These are phyloP conservation scores for Tigriopus californicus DNA, from an alignment of 2,888 invertebrate species.

Conservation along the genomic window DNA sequence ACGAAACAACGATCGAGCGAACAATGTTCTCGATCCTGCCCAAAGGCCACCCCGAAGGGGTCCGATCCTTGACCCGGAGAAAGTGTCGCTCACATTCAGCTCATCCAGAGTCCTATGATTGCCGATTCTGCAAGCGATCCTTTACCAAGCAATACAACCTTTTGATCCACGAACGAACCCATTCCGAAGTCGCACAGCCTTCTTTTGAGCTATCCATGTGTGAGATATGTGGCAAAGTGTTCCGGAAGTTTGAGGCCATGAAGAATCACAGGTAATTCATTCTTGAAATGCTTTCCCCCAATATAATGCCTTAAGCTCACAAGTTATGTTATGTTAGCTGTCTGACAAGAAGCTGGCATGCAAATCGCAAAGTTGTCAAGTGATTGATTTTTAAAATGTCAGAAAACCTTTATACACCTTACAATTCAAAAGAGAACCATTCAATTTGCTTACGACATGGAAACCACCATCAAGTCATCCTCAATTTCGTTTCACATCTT, in stretches of 20 bases:
- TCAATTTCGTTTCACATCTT: too few species aligned
- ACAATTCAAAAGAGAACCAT: too few species aligned
- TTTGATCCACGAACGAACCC: slow-evolving; percentile 20
- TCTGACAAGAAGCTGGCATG: too few species aligned
- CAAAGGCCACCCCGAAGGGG: neutral
- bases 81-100: neutral
- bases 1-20: too few species aligned
- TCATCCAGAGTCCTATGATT: slow-evolving; percentile 19
- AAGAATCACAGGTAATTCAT: slow-evolving; percentile 5
- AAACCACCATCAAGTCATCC: too few species aligned
- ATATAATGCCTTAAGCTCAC: too few species aligned
- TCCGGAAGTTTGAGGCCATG: slow-evolving; percentile 1
- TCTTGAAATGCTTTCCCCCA: neutral
- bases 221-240: slow-evolving; percentile 6
- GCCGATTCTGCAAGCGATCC: slow-evolving; percentile 32
- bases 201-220: slow-evolving; percentile 20
- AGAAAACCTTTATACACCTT: too few species aligned
- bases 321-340: too few species aligned
- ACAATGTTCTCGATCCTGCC: too few species aligned
- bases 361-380: too few species aligned
- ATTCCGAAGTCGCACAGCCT: slow-evolving; percentile 32
- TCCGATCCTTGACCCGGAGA: neutral
- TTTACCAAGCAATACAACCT: slow-evolving; percentile 34
- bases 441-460: too few species aligned
- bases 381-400: too few species aligned